Conservation (phyloP, 2,888 invertebrate genomes). For the Agonopterix subpropinquella region DNA sequence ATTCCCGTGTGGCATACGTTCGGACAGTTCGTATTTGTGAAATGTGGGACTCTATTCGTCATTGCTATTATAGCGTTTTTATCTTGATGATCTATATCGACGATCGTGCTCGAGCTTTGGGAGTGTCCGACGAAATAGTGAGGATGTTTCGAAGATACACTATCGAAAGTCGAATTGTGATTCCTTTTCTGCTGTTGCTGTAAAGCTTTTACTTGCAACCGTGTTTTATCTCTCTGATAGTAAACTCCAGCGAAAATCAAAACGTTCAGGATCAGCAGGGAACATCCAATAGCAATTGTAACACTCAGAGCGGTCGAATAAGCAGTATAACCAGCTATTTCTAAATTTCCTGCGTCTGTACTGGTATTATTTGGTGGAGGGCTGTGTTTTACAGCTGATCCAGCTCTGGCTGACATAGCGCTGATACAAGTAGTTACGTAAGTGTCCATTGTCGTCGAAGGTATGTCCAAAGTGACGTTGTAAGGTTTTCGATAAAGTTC, state of each 20-base stretch:
- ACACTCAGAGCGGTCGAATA: constrained; percentile 86
- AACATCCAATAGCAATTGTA: constrained; percentile 88
- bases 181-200: constrained; percentile 84
- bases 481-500: constrained; percentile 78
- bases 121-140: constrained; percentile 87
- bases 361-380: constrained; percentile 77
- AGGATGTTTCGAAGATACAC: constrained; percentile 81
- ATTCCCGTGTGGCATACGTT: constrained; percentile 77
- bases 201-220: constrained; percentile 83
- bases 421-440: constrained; percentile 82
- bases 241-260: constrained; percentile 90
- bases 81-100: constrained; percentile 88
- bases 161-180: constrained; percentile 72
- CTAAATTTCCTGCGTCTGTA: constrained; percentile 84
- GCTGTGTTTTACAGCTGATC: constrained; percentile 55
- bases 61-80: constrained; percentile 71
- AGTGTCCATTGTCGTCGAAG: constrained; percentile 77
- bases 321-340: constrained; percentile 85
- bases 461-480: constrained; percentile 70
- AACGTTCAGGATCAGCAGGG: constrained; percentile 86
- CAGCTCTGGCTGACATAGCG: constrained; percentile 81
- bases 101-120: constrained; percentile 88
- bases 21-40: constrained; percentile 64
- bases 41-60: constrained; percentile 68
- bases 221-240: constrained; percentile 86